Evolutionary conservation across 1,140 invertebrate species (phyloP), one percentile per base, ranked within the genome.

Genomic region (Ganaspis sp.): DNA sequence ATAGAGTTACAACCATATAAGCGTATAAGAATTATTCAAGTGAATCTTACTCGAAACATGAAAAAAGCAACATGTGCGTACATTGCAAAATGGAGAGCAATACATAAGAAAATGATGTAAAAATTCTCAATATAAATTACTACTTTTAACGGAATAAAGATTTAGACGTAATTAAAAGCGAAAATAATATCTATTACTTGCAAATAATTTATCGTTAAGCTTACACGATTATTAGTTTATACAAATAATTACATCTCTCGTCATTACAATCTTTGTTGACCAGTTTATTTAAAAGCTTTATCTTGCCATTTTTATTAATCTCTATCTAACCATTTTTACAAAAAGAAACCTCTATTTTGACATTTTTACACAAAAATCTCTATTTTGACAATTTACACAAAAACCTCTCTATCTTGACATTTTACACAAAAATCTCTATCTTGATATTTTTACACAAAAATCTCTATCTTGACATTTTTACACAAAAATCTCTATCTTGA

Each of bases 161-260:
- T 49, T 49, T 15, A 49, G 45, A 49, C 45, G 45, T 49, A 49
- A 49, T 17, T 49, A 49, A 49, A 49, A 49, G 45, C 45, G n/a
- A 49, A 49, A 49, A 49, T 49, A 49, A 49, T 49, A 49, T 49
- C 2, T 49, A 49, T 49, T n/a, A 49, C 45, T 49, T n/a, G 45
- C 45, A 49, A n/a, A 17, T 49, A 49, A 49, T 49, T 49, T 49
- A 49, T 49, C 45, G n/a, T 49, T n/a, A 49, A 49, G 45, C 45
- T 49, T 49, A 49, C 45, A 49, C 45, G 45, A 49, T 49, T 49
- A 49, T 49, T 49, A 49, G 45, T 49, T 49, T 49, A 49, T 49
- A 49, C 45, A 49, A 49, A 49, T 49, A 49, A 49, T 49, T 49
- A 49, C 45, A 49, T 17, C 45, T 49, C 15, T 49, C 45, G 15